Evolutionary conservation across 2,888 invertebrate species (phyloP).

Genomic region (Kryphioiulus occultus): DNA sequence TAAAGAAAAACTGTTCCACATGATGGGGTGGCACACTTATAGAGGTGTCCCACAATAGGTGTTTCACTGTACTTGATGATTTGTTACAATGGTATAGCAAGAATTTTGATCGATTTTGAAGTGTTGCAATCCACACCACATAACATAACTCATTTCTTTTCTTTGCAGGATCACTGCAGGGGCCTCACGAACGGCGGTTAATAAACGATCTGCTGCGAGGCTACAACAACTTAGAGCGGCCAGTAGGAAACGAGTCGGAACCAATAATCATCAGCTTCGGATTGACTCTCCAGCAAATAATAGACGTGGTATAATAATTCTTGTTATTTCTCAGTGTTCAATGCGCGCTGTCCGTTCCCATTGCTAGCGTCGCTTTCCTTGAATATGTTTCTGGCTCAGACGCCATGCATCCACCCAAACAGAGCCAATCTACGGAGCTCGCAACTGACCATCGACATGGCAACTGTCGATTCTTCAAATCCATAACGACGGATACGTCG

Average conservation of each 20-base stretch:
- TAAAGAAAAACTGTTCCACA: too few relatives aligned
- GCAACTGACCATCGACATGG: too few relatives aligned
- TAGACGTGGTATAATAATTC: constrained; percentile 80
- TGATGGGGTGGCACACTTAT: too few relatives aligned
- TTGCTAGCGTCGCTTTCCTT: background rate
- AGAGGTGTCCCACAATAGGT: too few relatives aligned
- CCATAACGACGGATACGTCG: background rate
- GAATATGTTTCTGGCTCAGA: background rate
- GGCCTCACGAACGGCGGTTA: constrained; percentile 90
- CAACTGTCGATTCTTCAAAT: background rate
- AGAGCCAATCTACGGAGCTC: background rate
- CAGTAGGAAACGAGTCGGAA: constrained; percentile 95
- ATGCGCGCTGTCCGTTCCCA: background rate
- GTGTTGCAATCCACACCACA: too few relatives aligned
- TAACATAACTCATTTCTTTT: too few relatives aligned
- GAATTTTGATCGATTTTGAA: too few relatives aligned
- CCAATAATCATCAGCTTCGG: constrained; percentile 94
- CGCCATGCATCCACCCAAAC: background rate
- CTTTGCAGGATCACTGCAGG: constrained; percentile 79
- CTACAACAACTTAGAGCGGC: constrained; percentile 94
- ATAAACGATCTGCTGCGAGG: constrained; percentile 88
- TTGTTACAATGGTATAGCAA: too few relatives aligned
- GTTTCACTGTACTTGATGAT: too few relatives aligned
- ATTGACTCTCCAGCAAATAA: constrained; percentile 96
- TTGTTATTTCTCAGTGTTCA: background rate